These are phyloP conservation scores for Melanocharis versteri DNA, from an alignment of 2,113 vertebrate species.

Conservation along the genomic window DNA sequence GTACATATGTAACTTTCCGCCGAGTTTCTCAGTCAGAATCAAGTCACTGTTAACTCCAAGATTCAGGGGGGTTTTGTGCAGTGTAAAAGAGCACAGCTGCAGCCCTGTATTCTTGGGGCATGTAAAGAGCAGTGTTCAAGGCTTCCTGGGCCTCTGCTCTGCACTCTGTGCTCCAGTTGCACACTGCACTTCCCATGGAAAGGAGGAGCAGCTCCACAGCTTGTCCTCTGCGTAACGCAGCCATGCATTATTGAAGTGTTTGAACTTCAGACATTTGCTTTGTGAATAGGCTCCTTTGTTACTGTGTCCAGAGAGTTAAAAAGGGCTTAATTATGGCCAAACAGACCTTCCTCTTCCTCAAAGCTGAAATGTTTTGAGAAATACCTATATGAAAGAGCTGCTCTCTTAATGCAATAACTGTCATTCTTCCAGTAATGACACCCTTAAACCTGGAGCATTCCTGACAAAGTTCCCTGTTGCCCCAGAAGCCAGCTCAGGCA, in stretches of 20 bases:
- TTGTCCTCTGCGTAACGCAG: background rate
- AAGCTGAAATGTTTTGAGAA: background rate
- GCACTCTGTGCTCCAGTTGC: background rate
- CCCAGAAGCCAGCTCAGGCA: background rate
- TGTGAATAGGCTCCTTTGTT: background rate
- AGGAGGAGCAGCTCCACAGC: background rate
- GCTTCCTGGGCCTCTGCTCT: background rate
- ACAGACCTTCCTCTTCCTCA: background rate
- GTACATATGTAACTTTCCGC: background rate
- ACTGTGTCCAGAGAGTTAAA: background rate
- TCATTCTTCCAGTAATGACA: background rate
- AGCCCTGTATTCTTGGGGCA: background rate
- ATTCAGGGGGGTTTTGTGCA: background rate
- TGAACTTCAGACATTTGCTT: background rate
- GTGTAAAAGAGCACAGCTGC: background rate
- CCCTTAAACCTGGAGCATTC: background rate
- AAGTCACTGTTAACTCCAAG: background rate
- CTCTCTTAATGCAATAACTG: background rate
- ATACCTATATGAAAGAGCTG: background rate
- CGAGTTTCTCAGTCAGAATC: background rate
- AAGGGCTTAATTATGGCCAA: background rate
- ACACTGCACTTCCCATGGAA: background rate
- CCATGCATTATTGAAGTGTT: background rate
- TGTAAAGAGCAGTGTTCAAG: rapidly evolving
- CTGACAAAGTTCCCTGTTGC: background rate